Conservation (phyloP, 2,888 invertebrate genomes). For the Phyto melanocephala region DNA sequence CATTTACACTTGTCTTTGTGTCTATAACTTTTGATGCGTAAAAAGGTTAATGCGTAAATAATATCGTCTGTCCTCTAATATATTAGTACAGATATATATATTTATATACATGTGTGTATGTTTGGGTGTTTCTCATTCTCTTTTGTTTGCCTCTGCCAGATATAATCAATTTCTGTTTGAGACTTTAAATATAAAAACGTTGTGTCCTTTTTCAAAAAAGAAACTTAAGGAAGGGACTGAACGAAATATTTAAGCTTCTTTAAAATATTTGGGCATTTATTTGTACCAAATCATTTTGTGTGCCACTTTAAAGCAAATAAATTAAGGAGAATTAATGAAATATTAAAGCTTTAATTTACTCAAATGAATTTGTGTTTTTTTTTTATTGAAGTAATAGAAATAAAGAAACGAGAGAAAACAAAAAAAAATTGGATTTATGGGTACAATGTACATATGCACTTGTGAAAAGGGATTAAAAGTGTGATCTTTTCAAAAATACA, state of each 20-base stretch:
- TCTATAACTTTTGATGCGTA: slow-evolving; percentile 45
- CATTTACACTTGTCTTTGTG: slow-evolving; percentile 12
- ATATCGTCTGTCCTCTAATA: not conserved
- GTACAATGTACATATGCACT: not conserved
- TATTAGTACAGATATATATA: not conserved
- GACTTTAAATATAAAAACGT: not conserved
- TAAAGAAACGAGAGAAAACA: not conserved
- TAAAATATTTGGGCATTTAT: slow-evolving; percentile 3
- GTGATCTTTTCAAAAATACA: too few species aligned
- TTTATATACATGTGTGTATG: too few species aligned
- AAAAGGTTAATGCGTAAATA: slow-evolving; percentile 57
- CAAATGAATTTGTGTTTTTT: not conserved
- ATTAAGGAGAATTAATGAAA: slow-evolving; percentile 21
- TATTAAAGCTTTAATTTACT: slow-evolving; percentile 7
- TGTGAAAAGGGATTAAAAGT: not conserved
- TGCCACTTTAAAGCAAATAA: slow-evolving; percentile 44
- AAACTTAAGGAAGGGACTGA: not conserved
- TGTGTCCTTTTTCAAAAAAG: not conserved
- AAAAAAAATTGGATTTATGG: not conserved
- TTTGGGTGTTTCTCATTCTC: not conserved
- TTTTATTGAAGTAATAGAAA: not conserved
- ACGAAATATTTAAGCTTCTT: not conserved
- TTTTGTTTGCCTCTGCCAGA: not conserved
- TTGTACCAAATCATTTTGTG: slow-evolving; percentile 16
- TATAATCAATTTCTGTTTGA: not conserved